These are phyloP conservation scores for Aporophyla nigra DNA, from an alignment of 2,888 invertebrate species.

Conservation along the genomic window DNA sequence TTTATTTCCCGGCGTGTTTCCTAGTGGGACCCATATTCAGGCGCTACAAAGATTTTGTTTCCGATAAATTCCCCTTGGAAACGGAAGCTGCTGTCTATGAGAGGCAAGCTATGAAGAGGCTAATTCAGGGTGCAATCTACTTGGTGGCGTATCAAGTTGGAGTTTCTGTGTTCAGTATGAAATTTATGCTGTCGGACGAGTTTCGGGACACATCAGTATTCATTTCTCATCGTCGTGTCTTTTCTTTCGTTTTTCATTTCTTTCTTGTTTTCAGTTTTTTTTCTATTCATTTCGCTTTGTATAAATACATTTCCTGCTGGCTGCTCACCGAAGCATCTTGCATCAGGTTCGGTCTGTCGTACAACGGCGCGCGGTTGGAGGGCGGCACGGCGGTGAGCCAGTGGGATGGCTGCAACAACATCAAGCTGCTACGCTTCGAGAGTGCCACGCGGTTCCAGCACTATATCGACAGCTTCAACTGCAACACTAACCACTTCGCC, in stretches of 20 bases:
- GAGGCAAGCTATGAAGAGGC: constrained; percentile 91
- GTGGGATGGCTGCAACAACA: constrained; percentile 98
- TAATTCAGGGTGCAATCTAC: constrained; percentile 93
- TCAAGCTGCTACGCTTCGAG: constrained; percentile 95
- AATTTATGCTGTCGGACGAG: constrained; percentile 93
- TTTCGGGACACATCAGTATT: constrained; percentile 90
- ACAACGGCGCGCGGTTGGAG: constrained; percentile 94
- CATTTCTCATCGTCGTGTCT: constrained; percentile 92
- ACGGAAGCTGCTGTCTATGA: constrained; percentile 78
- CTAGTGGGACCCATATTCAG: constrained; percentile 98
- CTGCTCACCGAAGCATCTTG: constrained; percentile 94
- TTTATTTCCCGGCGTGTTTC: constrained; percentile 97
- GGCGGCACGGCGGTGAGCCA: constrained; percentile 74
- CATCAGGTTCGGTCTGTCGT: constrained; percentile 94
- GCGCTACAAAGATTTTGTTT: constrained; percentile 95
- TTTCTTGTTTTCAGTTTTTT: too few relatives aligned
- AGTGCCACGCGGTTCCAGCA: constrained; percentile 95
- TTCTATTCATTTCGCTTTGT: constrained; percentile 95
- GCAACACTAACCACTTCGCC: constrained; percentile 98
- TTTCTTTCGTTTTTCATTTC: too few relatives aligned
- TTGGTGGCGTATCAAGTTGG: constrained; percentile 94
- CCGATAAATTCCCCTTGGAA: constrained; percentile 91
- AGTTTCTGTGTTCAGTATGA: constrained; percentile 92
- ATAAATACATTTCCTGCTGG: constrained; percentile 99
- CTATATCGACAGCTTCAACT: constrained; percentile 98